A percentile compares a stretch with the other conserved stretches of the same genome.
These are phyloP conservation scores for Zalophus californianus DNA, from an alignment of 2,797 vertebrate genomes.

Conservation along the genomic window DNA sequence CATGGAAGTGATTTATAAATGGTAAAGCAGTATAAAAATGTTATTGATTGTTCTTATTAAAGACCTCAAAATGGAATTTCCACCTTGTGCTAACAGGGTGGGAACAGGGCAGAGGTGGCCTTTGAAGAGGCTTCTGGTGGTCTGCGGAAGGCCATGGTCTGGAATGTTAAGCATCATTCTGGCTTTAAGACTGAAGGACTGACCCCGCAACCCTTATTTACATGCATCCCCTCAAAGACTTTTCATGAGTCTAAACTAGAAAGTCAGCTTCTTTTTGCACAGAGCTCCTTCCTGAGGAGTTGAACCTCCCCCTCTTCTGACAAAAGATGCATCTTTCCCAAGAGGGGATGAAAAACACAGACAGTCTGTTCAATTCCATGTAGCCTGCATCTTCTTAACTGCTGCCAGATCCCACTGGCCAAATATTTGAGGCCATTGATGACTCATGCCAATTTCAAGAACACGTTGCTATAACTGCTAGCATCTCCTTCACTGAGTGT, in stretches of 20 bases:
- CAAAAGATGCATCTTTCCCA: slow-evolving; percentile 62
- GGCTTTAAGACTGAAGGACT: slow-evolving; percentile 45
- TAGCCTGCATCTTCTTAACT: slow-evolving; percentile 53
- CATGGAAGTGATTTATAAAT: slow-evolving; percentile 11
- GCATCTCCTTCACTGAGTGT: slow-evolving; percentile 2
- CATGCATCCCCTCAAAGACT: slow-evolving; percentile 63
- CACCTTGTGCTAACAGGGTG: slow-evolving; percentile 55
- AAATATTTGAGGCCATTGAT: slow-evolving; percentile 55
- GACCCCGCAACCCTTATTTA: slow-evolving; percentile 43
- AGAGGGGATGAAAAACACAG: slow-evolving; percentile 15
- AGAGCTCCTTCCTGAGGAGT: slow-evolving; percentile 57
- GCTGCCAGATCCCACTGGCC: background rate
- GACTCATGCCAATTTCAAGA: slow-evolving; percentile 60
- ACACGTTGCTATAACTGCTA: slow-evolving; percentile 12
- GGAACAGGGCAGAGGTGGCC: slow-evolving; percentile 47
- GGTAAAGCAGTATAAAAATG: slow-evolving; percentile 41
- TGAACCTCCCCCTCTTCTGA: slow-evolving; percentile 51
- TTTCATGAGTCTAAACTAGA: slow-evolving; percentile 63
- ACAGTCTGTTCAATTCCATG: background rate
- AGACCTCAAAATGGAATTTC: slow-evolving; percentile 71
- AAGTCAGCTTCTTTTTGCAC: slow-evolving; percentile 61
- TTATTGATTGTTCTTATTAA: slow-evolving; percentile 20
- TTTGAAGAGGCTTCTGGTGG: slow-evolving; percentile 53
- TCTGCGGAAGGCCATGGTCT: slow-evolving; percentile 9
- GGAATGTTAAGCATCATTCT: slow-evolving; percentile 65